Percentiles rank a stretch among this genome's conserved stretches.
Evolutionary conservation across 2,113 vertebrate species (phyloP).

Genomic region (Dasyurus viverrinus): DNA sequence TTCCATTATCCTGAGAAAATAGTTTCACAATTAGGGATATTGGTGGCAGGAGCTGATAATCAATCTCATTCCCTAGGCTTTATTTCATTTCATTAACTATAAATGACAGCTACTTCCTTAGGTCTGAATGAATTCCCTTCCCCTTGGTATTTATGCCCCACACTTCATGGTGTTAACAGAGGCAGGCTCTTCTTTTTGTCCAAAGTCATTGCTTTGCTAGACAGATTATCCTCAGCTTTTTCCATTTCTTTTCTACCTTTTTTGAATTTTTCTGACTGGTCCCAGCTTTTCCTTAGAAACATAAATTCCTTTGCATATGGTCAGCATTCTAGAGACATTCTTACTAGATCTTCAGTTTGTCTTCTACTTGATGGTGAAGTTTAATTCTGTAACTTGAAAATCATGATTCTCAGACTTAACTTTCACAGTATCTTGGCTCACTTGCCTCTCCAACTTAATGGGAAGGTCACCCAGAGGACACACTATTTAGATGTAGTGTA

Average conservation of each 20-base stretch:
- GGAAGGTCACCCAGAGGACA: not conserved
- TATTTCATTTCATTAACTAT: conserved; percentile 69
- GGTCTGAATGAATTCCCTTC: conserved; percentile 59
- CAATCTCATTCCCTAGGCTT: conserved; percentile 35
- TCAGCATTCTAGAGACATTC: not conserved
- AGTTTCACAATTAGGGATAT: conserved; percentile 64
- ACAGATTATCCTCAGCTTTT: conserved; percentile 50
- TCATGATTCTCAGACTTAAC: not conserved
- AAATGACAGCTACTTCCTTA: conserved; percentile 48
- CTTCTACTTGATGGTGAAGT: not conserved
- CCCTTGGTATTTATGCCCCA: not conserved
- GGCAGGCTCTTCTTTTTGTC: conserved; percentile 65
- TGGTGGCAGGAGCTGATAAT: conserved; percentile 71
- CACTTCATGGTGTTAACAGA: conserved; percentile 50
- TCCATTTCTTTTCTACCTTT: conserved; percentile 41
- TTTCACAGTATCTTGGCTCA: not conserved
- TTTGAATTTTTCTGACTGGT: conserved; percentile 24
- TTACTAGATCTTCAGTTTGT: not conserved
- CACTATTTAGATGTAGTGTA: not conserved
- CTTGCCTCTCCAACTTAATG: not conserved
- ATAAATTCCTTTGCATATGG: not conserved
- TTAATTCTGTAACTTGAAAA: not conserved
- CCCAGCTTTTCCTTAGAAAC: conserved; percentile 26
- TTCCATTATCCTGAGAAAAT: conserved; percentile 47
- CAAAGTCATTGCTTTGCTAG: conserved; percentile 48